phyloP scores from a whole-genome alignment of 30 jellyfish, hydroid and myxozoan genomes.

The Euphysa ruthae region DNA sequence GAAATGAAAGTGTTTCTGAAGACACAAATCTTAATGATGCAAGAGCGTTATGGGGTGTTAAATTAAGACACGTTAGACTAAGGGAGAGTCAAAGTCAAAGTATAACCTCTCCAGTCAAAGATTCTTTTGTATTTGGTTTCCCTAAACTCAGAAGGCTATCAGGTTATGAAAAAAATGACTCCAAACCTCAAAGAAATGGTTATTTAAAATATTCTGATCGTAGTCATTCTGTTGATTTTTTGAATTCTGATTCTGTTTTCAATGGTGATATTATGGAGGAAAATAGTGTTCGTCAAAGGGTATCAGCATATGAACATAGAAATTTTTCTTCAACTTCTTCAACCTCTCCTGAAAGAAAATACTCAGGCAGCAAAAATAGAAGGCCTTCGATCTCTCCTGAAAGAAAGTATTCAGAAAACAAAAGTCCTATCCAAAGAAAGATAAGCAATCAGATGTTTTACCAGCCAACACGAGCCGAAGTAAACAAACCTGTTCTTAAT shows the following conservation, averaged over 20 bases:
- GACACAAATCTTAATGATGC: neutral
- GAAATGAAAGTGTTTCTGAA: neutral
- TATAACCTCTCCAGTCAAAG: neutral
- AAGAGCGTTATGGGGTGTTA: slow-evolving; percentile 21
- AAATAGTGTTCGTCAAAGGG: neutral
- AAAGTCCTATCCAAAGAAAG: neutral
- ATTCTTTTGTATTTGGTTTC: neutral
- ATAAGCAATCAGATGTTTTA: neutral
- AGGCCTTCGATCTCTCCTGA: neutral
- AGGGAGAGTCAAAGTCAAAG: neutral
- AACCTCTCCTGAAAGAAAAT: neutral
- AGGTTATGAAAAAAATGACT: no score
- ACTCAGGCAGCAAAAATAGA: neutral
- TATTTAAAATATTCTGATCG: no score
- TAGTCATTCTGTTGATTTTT: neutral
- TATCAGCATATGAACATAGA: neutral
- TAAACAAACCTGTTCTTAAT: neutral
- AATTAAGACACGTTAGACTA: slow-evolving; percentile 11
- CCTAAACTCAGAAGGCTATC: neutral
- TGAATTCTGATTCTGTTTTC: neutral
- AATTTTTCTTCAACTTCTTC: neutral
- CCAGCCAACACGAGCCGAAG: neutral
- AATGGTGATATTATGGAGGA: neutral
- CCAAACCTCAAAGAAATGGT: no score
- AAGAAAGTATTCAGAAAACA: neutral